phyloP scores from a whole-genome alignment of 1,140 invertebrate species.

The Lasaia peninsularis region DNA sequence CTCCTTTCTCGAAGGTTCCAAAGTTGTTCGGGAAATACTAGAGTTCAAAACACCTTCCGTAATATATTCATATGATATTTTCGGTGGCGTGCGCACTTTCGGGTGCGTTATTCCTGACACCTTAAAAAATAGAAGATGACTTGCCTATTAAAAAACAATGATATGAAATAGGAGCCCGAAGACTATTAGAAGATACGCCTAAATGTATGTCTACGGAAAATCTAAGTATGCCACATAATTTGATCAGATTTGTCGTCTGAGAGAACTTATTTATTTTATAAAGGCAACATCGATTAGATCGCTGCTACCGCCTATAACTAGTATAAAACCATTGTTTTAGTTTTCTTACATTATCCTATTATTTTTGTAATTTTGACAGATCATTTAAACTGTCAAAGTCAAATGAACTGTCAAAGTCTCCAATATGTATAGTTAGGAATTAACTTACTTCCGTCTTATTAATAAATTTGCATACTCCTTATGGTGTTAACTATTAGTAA shows the following conservation, averaged over 20 bases:
- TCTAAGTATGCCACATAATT: conserved; percentile 1
- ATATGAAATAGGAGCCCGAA: conserved; percentile 1
- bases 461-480: not conserved
- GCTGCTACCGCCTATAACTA: not conserved
- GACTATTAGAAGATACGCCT: not conserved
- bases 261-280: conserved; percentile 1
- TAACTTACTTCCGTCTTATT: not conserved
- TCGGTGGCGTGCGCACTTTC: not conserved
- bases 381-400: no score
- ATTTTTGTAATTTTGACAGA: not conserved
- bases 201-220: not conserved
- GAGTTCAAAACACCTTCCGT: not conserved
- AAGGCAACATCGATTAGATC: conserved; percentile 2
- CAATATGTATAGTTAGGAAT: not conserved
- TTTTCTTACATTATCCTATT: not conserved
- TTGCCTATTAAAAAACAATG: not conserved
- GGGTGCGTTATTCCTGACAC: not conserved
- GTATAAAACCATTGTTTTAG: not conserved
- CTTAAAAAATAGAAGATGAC: not conserved
- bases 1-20: no score
- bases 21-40: no score
- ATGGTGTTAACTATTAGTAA: no score
- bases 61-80: conserved; percentile 5
- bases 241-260: not conserved
- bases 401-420: not conserved